Evolutionary conservation across 1,140 invertebrate genomes (phyloP).

Genomic region (Andricus grossulariae): DNA sequence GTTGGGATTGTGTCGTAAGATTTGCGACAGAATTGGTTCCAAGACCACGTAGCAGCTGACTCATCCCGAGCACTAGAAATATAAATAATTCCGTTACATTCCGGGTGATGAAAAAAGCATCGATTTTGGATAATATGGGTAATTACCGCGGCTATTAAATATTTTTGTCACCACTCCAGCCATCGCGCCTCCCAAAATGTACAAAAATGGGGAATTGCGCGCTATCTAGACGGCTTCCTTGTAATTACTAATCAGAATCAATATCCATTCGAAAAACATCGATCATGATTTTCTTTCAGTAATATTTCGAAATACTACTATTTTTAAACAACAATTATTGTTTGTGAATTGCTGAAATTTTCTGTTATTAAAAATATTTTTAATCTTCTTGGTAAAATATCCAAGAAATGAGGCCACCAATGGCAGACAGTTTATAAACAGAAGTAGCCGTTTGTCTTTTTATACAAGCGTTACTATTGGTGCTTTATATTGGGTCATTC

Average conservation of each 20-base stretch:
- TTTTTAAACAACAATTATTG: no score
- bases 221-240: not conserved
- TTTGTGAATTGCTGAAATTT: no score
- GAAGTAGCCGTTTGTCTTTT: no score
- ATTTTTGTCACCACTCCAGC: slow-evolving; percentile 5
- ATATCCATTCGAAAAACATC: not conserved
- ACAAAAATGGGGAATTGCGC: not conserved
- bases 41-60: slow-evolving; percentile 20
- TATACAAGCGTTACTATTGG: no score
- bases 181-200: not conserved
- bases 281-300: not conserved
- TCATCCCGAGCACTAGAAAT: slow-evolving; percentile 20
- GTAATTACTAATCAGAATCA: no score
- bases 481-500: no score
- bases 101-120: not conserved
- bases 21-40: slow-evolving; percentile 12
- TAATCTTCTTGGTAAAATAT: no score
- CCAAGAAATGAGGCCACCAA: no score
- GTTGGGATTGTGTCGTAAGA: slow-evolving; percentile 42
- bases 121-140: not conserved
- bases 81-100: not conserved
- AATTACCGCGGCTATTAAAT: slow-evolving; percentile 32
- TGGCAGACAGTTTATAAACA: no score
- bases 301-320: no score
- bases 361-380: no score